phyloP scores from a whole-genome alignment of 1,140 invertebrate genomes.

The Drosophila ercepeae region DNA sequence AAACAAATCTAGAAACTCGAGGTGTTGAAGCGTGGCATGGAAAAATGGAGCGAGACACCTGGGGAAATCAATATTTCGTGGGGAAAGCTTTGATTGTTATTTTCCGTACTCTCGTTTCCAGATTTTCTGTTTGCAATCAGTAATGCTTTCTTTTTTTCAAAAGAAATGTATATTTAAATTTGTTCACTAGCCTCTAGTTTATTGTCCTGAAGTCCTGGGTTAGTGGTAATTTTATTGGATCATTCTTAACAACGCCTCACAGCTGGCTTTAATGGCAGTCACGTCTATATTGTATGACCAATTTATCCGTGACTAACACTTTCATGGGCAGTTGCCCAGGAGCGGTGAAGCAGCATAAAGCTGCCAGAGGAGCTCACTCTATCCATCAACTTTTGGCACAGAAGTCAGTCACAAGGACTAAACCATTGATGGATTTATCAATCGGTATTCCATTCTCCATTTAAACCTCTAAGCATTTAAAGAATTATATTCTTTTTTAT shows the following conservation, averaged over 20 bases:
- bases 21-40: not conserved
- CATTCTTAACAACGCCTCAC: conserved; percentile 18
- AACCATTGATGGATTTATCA: conserved; percentile 8
- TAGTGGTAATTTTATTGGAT: conserved; percentile 31
- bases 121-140: conserved; percentile 5
- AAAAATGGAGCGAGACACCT: not conserved
- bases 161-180: not conserved
- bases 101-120: not conserved
- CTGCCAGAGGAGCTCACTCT: not conserved
- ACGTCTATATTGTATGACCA: conserved; percentile 38
- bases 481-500: no score
- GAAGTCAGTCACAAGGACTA: not conserved
- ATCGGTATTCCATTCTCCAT: no score
- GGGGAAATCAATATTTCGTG: conserved; percentile 1
- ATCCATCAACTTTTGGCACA: not conserved
- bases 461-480: no score
- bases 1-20: not conserved
- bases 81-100: conserved; percentile 1
- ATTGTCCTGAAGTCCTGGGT: conserved; percentile 9
- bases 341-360: conserved; percentile 13
- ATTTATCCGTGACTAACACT: conserved; percentile 45
- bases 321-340: conserved; percentile 29
- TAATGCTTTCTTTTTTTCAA: not conserved
- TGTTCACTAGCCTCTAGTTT: not conserved
- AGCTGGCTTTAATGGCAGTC: conserved; percentile 32